A percentile compares a stretch with the other conserved stretches of the same genome.
Conservation (phyloP, 2,888 invertebrate species). For the Tenodera sinensis region DNA sequence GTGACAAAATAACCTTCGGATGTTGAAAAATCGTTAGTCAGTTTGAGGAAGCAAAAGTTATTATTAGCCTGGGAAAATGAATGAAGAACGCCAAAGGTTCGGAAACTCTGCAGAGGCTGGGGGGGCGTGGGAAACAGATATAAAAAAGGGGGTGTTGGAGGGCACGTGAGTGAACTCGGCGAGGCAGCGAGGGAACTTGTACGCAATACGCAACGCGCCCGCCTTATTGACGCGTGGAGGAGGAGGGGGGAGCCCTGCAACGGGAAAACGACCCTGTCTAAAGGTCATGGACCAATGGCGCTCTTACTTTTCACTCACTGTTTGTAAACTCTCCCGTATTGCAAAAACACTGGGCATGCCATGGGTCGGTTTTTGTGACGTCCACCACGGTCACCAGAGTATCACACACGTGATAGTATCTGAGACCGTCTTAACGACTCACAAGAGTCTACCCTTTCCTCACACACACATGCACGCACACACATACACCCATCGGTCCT, state of each 20-base stretch:
- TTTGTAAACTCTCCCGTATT: background rate
- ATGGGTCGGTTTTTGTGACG: background rate
- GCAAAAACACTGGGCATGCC: background rate
- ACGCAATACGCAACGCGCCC: background rate
- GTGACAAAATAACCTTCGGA: no score
- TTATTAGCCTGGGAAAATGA: background rate
- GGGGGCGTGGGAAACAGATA: background rate
- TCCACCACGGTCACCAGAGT: background rate
- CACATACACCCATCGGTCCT: no score
- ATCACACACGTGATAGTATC: no score
- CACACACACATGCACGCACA: no score
- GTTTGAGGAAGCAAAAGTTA: background rate
- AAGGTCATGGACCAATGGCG: constrained; percentile 19
- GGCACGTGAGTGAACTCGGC: background rate
- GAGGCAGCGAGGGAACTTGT: background rate
- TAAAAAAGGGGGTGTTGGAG: background rate
- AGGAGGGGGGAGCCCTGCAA: background rate
- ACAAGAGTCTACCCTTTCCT: no score
- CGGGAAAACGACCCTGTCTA: background rate
- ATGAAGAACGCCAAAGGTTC: background rate
- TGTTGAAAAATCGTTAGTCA: background rate
- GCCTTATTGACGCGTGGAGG: background rate
- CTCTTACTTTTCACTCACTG: background rate
- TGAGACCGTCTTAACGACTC: no score
- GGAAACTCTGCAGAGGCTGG: background rate